Evolutionary conservation across 1,140 invertebrate genomes (phyloP), one percentile per base, ranked within the genome.

Genomic region (Drosophila repleta): DNA sequence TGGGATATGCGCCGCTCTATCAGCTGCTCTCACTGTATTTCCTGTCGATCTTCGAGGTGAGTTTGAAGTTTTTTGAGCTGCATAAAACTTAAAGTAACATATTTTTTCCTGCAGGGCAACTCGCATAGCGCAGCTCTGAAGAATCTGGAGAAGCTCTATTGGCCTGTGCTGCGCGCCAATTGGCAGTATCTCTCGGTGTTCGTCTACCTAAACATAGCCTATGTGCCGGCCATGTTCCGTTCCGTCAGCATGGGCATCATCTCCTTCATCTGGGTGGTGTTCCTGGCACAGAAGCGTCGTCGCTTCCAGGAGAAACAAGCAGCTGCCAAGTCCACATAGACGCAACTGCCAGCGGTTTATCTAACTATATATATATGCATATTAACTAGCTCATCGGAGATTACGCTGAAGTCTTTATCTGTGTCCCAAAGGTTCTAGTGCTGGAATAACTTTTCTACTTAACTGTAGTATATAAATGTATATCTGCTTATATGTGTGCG

Each of bases 121-220:
- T 93, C 93, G 13, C 95, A 96, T 70, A 79, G 92, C 37, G 90
- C 92, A 7, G 94, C 95, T 5, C 21, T 93, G 1, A 92, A 93
- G 76, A 94, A 95, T 69, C 78, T 95, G 15, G 85, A 93, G 74
- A 93, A 92, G 39, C 77, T 96, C 1, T 95, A 95, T 71, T 93
- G 92, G 79, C 93, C 94, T 0, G 90, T 96, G 41, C 80, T 96
- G 18, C 91, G 92, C 66, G 93, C 95, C 13, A 96, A 95, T 92
- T 95, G 95, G 93, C 95, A 94, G 87, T 96, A 95, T 91, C 78
- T 96, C 13, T 96, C 95, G 4, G 65, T 96, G 11, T 92, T 95
- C 67, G 95, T 96, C 72, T 93, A 95, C 48, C 92, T 96, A 0
- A 96, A 96, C 83, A 92, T 96, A 49, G 93, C 93, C 63, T 94